Evolutionary conservation across 2,888 invertebrate genomes (phyloP).

Genomic region (Metopia argyrocephala): DNA sequence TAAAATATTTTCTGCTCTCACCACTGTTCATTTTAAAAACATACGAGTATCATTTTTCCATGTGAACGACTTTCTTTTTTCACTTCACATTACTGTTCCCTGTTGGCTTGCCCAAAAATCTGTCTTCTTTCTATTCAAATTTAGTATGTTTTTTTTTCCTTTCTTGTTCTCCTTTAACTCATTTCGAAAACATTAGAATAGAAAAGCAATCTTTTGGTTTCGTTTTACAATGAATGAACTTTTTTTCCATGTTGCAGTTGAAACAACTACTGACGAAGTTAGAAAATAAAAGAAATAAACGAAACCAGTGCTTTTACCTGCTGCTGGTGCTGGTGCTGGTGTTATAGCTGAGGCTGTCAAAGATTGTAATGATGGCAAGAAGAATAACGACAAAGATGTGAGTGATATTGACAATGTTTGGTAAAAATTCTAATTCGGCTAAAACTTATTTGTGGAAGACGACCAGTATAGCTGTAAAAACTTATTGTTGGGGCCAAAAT

Average conservation of each 20-base stretch:
- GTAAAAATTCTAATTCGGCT: neutral
- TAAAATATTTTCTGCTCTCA: too few relatives aligned
- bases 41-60: slow-evolving; percentile 7
- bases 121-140: slow-evolving; percentile 13
- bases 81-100: neutral
- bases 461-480: slow-evolving; percentile 11
- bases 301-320: slow-evolving; percentile 41
- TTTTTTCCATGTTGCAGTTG: slow-evolving; percentile 24
- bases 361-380: neutral
- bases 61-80: slow-evolving; percentile 18
- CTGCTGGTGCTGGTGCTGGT: slow-evolving; percentile 30
- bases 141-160: neutral
- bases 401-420: slow-evolving; percentile 4
- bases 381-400: neutral
- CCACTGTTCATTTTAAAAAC: slow-evolving; percentile 45
- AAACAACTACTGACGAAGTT: slow-evolving; percentile 40
- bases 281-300: slow-evolving; percentile 49
- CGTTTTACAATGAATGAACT: slow-evolving; percentile 19
- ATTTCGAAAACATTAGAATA: slow-evolving; percentile 43
- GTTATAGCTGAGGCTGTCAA: neutral
- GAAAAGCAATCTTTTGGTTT: slow-evolving; percentile 43
- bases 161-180: neutral
- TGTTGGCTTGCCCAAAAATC: neutral
- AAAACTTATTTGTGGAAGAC: neutral
- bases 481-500: slow-evolving; percentile 6